Evolutionary conservation across 92 coral and sea anemone genomes (phyloP).

Genomic region (Zoanthus sansibaricus): DNA sequence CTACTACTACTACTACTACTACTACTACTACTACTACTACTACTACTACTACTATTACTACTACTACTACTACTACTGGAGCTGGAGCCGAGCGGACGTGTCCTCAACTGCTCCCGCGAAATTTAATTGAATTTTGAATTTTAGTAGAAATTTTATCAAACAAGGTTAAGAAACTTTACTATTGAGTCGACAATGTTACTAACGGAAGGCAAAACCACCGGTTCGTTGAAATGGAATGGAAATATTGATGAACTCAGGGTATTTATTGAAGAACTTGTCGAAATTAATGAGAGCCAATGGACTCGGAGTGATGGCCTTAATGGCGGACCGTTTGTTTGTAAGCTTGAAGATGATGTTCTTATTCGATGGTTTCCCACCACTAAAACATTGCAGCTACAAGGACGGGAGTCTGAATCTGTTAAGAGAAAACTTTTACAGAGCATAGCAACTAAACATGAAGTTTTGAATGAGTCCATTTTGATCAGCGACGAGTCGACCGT

Average conservation of each 20-base stretch:
- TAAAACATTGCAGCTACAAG: slow-evolving; percentile 5
- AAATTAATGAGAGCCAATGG: neutral
- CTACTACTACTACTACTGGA: too few species aligned
- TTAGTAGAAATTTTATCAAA: too few species aligned
- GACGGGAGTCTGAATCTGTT: slow-evolving; percentile 14
- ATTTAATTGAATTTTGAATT: too few species aligned
- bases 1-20: too few species aligned
- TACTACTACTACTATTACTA: too few species aligned
- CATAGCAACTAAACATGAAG: neutral
- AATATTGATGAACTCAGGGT: neutral
- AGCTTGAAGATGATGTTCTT: neutral
- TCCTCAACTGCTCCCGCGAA: too few species aligned
- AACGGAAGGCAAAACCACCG: neutral
- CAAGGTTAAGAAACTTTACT: neutral
- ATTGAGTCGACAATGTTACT: neutral
- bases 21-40: too few species aligned
- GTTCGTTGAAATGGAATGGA: neutral
- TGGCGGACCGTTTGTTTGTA: neutral
- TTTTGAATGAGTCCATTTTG: neutral
- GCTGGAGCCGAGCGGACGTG: too few species aligned
- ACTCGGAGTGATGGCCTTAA: neutral
- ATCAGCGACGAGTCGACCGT: slow-evolving; percentile 9
- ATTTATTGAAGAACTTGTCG: slow-evolving; percentile 1
- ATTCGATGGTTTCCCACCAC: slow-evolving; percentile 28
- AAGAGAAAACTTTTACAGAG: slow-evolving; percentile 15